Evolutionary conservation across 2,113 vertebrate species (phyloP).

Genomic region (Notiomystis cincta): DNA sequence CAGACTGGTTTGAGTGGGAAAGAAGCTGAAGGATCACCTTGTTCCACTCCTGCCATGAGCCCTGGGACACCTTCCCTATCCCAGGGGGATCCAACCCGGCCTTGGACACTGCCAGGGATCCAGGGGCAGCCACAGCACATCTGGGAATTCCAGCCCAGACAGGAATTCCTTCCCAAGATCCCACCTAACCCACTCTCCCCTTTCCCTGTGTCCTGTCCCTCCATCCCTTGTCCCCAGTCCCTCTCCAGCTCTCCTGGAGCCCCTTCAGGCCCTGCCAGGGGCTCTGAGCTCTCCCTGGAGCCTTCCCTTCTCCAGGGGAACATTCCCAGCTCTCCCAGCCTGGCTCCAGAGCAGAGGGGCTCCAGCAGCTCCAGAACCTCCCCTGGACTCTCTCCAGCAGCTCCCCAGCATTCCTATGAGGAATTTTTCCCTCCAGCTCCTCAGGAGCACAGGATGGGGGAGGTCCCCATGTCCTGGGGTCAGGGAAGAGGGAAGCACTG

Average conservation of each 20-base stretch:
- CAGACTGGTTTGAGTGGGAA: too few relatives aligned
- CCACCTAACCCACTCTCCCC: neutral
- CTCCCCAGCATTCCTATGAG: neutral
- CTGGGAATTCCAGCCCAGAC: neutral
- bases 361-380: neutral
- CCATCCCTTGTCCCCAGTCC: neutral
- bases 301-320: neutral
- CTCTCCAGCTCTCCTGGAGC: neutral
- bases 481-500: fast-evolving
- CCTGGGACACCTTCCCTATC: fast-evolving
- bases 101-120: neutral
- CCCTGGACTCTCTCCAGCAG: neutral
- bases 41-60: fast-evolving
- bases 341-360: neutral
- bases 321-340: neutral
- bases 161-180: neutral
- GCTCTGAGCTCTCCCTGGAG: fast-evolving
- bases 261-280: neutral
- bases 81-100: fast-evolving
- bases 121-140: neutral
- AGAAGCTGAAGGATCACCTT: neutral
- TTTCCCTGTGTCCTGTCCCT: neutral
- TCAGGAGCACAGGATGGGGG: neutral
- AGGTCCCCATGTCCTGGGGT: fast-evolving
- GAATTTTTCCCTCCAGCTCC: neutral